Conservation (phyloP, 2,888 invertebrate genomes). For the Crossocerus cetratus region DNA sequence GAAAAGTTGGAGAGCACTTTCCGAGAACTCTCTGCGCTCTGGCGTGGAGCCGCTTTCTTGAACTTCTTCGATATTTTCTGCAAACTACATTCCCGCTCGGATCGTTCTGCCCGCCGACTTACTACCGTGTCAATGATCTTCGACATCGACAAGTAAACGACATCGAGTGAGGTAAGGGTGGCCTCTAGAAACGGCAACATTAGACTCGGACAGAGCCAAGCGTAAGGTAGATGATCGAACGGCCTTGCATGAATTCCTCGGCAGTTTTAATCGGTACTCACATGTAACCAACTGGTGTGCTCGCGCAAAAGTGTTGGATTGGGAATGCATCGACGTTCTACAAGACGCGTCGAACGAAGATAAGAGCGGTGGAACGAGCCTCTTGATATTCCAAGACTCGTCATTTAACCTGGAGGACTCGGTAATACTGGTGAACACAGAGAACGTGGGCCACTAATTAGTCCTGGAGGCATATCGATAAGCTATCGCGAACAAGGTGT, state of each 20-base stretch:
- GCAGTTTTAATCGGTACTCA: too few species aligned
- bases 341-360: slow-evolving; percentile 74
- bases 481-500: slow-evolving; percentile 47
- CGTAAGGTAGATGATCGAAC: too few species aligned
- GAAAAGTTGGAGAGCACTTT: slow-evolving; percentile 31
- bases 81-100: slow-evolving; percentile 40
- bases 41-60: slow-evolving; percentile 10
- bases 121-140: not conserved
- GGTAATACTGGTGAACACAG: slow-evolving; percentile 76
- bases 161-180: not conserved
- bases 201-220: too few species aligned
- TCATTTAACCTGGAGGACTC: slow-evolving; percentile 73
- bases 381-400: slow-evolving; percentile 78
- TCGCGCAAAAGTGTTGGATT: too few species aligned
- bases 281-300: too few species aligned
- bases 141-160: not conserved
- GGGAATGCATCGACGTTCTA: too few species aligned
- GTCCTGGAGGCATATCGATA: slow-evolving; percentile 43
- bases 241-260: too few species aligned
- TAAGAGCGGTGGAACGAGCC: slow-evolving; percentile 66
- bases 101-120: too few species aligned
- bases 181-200: too few species aligned
- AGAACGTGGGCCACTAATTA: slow-evolving; percentile 51
- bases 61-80: slow-evolving; percentile 59
- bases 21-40: slow-evolving; percentile 12